phyloP scores from a whole-genome alignment of 2,113 vertebrate genomes.

The Colinus virginianus region DNA sequence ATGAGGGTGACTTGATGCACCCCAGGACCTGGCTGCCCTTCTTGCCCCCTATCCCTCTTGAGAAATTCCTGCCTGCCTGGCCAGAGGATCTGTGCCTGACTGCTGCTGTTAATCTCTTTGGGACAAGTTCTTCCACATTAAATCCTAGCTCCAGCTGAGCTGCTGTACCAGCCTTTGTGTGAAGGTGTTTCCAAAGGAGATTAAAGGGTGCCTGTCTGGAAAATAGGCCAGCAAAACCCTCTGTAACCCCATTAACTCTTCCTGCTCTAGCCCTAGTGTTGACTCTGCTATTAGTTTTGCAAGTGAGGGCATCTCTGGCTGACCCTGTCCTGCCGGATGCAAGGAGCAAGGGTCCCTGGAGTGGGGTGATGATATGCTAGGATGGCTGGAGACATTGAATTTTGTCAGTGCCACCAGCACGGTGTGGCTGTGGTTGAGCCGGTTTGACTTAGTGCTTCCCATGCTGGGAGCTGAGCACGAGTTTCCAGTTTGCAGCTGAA shows the following conservation, averaged over 20 bases:
- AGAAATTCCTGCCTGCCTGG: constrained; percentile 30
- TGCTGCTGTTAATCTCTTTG: constrained; percentile 65
- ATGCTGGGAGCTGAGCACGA: not conserved
- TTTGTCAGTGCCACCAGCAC: not conserved
- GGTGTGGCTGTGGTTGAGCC: not conserved
- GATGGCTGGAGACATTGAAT: not conserved
- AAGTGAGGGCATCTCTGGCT: fast-evolving
- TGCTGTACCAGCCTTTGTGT: constrained; percentile 68
- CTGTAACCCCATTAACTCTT: constrained; percentile 59
- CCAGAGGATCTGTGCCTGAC: not conserved
- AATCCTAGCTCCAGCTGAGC: constrained; percentile 76
- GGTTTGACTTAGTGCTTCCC: not conserved
- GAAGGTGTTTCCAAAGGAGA: constrained; percentile 74
- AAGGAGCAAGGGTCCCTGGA: not conserved
- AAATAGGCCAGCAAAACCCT: constrained; percentile 69
- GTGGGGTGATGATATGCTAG: too few relatives aligned
- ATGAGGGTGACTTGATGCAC: not conserved
- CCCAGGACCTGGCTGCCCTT: not conserved
- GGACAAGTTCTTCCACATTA: constrained; percentile 65
- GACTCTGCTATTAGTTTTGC: not conserved
- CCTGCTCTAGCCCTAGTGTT: not conserved
- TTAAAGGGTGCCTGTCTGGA: constrained; percentile 68
- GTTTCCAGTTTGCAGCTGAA: not conserved
- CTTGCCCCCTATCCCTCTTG: not conserved
- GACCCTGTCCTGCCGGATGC: not conserved